These are phyloP conservation scores for Propsilocerus akamusi DNA, from an alignment of 1,140 invertebrate species.

Conservation along the genomic window DNA sequence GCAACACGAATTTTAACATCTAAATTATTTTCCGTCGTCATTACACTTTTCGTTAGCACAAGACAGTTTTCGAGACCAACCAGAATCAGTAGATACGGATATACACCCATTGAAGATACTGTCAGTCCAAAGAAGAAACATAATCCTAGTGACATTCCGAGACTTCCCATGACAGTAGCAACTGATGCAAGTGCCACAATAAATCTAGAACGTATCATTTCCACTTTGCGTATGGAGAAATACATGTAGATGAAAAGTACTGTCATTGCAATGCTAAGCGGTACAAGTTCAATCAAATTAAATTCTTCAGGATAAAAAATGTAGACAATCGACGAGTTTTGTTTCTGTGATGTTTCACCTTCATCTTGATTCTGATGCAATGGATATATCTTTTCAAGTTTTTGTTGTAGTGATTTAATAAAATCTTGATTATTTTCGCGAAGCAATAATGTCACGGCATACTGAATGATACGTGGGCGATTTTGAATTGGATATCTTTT, in stretches of 20 bases:
- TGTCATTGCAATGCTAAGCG: slow-evolving; percentile 64
- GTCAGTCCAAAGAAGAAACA: slow-evolving; percentile 83
- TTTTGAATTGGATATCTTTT: slow-evolving; percentile 68
- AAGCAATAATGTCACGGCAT: slow-evolving; percentile 75
- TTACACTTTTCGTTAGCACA: slow-evolving; percentile 85
- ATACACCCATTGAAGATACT: slow-evolving; percentile 59
- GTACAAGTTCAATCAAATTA: slow-evolving; percentile 70
- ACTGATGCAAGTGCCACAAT: slow-evolving; percentile 79
- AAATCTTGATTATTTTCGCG: slow-evolving; percentile 63
- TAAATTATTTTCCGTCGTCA: slow-evolving; percentile 74
- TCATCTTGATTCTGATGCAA: slow-evolving; percentile 34
- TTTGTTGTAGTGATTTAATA: slow-evolving; percentile 48
- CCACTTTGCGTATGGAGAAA: slow-evolving; percentile 88
- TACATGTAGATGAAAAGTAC: slow-evolving; percentile 82
- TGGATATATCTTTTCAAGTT: slow-evolving; percentile 50
- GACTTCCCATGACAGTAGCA: slow-evolving; percentile 68
- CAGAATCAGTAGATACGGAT: slow-evolving; percentile 87
- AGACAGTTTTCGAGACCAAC: slow-evolving; percentile 93
- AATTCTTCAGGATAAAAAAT: slow-evolving; percentile 77
- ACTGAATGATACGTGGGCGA: slow-evolving; percentile 68
- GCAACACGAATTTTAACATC: slow-evolving; percentile 89
- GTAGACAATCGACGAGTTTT: slow-evolving; percentile 31
- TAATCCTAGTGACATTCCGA: slow-evolving; percentile 84
- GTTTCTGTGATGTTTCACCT: slow-evolving; percentile 13
- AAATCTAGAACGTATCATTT: slow-evolving; percentile 81